A percentile compares a stretch with the other conserved stretches of the same genome.
These are phyloP conservation scores for Tursiops truncatus DNA, from an alignment of 2,113 vertebrate genomes.

Conservation along the genomic window DNA sequence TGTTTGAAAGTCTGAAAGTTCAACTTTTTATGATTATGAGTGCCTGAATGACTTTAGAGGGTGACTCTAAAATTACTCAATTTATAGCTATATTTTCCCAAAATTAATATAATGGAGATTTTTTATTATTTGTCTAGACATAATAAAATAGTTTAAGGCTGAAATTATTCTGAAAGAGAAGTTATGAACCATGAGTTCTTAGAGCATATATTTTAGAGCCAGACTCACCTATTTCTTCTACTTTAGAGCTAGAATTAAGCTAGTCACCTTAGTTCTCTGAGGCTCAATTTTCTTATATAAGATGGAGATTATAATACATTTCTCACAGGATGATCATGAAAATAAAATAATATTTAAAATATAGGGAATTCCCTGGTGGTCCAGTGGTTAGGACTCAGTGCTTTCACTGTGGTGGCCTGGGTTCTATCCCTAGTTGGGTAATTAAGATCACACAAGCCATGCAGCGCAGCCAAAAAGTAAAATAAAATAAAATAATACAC, in stretches of 20 bases:
- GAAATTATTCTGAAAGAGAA: background rate
- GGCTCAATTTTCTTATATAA: background rate
- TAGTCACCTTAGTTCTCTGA: background rate
- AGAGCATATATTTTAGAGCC: background rate
- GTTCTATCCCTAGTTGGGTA: background rate
- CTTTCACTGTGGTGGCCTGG: background rate
- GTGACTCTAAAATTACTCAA: background rate
- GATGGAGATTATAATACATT: background rate
- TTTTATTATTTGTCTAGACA: background rate
- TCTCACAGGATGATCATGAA: background rate
- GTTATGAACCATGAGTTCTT: background rate
- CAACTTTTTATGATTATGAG: background rate
- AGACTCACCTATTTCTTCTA: background rate
- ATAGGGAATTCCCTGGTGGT: background rate
- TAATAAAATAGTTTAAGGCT: background rate
- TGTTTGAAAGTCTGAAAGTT: background rate
- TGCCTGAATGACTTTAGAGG: background rate
- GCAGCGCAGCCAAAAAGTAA: background rate
- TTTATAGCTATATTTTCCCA: background rate
- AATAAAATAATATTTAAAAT: background rate
- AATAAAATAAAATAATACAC: background rate
- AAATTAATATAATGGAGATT: background rate
- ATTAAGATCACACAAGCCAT: background rate
- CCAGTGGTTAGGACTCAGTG: background rate
- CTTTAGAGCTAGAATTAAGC: background rate